A percentile compares a stretch with the other conserved stretches of the same genome.
Evolutionary conservation across 2,888 invertebrate genomes (phyloP).

Genomic region (Octodonta nipae): DNA sequence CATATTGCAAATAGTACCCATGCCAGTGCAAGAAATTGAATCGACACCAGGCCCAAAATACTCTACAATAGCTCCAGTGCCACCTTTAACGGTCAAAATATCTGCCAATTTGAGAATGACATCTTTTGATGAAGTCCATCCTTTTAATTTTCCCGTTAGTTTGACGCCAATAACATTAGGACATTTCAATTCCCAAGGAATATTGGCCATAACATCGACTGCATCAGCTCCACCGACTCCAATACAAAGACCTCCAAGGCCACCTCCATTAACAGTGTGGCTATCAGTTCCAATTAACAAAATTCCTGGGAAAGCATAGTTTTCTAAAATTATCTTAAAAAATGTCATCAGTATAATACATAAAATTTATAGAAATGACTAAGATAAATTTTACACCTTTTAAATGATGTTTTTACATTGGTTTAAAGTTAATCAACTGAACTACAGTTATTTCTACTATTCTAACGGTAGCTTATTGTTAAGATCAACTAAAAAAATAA

Average conservation of each 20-base stretch:
- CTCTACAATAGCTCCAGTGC: slow-evolving; percentile 97
- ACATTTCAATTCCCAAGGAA: slow-evolving; percentile 98
- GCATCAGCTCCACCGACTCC: slow-evolving; percentile 99
- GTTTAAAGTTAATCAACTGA: too few species aligned
- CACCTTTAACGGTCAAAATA: slow-evolving; percentile 96
- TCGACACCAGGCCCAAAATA: slow-evolving; percentile 96
- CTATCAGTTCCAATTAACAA: slow-evolving; percentile 98
- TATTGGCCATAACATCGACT: slow-evolving; percentile 97
- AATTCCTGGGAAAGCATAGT: slow-evolving; percentile 98
- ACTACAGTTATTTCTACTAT: too few species aligned
- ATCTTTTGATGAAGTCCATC: slow-evolving; percentile 99
- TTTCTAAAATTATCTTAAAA: slow-evolving; percentile 98
- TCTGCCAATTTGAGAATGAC: slow-evolving; percentile 92
- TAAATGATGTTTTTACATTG: too few species aligned
- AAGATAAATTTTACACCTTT: too few species aligned
- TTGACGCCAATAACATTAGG: slow-evolving; percentile 97
- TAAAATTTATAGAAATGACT: too few species aligned
- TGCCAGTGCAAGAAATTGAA: slow-evolving; percentile 95
- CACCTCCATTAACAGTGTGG: slow-evolving; percentile 98
- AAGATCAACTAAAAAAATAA: neutral
- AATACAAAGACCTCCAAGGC: slow-evolving; percentile 93
- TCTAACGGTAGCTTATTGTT: too few species aligned
- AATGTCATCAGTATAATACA: slow-evolving; percentile 59
- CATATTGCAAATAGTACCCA: slow-evolving; percentile 99
- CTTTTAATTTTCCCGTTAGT: slow-evolving; percentile 63